phyloP scores from a whole-genome alignment of 92 coral and sea anemone species.

The Blastomussa wellsi region DNA sequence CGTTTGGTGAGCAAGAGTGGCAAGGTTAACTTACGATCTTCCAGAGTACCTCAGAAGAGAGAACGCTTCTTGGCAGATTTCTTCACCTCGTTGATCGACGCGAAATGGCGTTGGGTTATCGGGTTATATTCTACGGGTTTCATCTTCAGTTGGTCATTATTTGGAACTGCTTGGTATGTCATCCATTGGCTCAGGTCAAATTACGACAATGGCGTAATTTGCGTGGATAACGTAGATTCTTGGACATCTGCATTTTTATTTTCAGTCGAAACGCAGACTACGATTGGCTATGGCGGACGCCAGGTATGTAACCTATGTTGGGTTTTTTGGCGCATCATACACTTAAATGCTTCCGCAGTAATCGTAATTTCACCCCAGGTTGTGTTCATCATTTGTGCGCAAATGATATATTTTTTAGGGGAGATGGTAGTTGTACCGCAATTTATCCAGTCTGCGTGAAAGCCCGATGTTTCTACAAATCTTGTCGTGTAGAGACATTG shows the following conservation, averaged over 20 bases:
- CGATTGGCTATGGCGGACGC: constrained; percentile 96
- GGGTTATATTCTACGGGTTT: constrained; percentile 73
- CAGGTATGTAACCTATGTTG: constrained; percentile 61
- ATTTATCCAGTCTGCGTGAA: no score
- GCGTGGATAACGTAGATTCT: constrained; percentile 89
- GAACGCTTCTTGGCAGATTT: constrained; percentile 80
- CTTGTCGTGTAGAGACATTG: no score
- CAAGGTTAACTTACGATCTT: constrained; percentile 58
- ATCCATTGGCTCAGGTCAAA: constrained; percentile 65
- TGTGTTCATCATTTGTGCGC: no score
- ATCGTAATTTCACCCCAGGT: no score
- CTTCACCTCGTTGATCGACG: constrained; percentile 88
- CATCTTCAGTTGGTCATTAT: constrained; percentile 84
- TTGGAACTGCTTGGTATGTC: constrained; percentile 87
- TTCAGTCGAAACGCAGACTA: constrained; percentile 97
- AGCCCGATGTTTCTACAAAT: no score
- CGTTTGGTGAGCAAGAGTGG: constrained; percentile 84
- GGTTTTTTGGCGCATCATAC: not conserved
- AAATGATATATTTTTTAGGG: no score
- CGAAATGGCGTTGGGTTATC: constrained; percentile 86
- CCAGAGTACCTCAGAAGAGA: constrained; percentile 72
- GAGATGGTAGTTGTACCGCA: no score
- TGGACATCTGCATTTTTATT: constrained; percentile 94
- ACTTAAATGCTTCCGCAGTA: no score
- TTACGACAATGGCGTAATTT: constrained; percentile 48